phyloP scores from a whole-genome alignment of 2,113 vertebrate species.

The Notarius quadriscutis region DNA sequence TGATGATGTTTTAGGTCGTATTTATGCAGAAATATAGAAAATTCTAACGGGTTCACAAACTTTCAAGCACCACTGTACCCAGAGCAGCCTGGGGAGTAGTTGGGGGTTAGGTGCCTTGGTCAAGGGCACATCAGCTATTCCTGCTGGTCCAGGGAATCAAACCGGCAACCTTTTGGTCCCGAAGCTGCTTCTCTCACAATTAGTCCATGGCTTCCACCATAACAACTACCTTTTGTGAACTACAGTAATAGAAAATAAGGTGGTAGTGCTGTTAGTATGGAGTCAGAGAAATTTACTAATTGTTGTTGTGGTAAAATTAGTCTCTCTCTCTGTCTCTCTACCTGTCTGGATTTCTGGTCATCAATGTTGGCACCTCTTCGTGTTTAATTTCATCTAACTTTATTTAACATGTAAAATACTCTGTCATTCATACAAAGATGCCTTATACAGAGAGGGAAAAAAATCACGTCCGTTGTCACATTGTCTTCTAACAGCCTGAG shows the following conservation, averaged over 20 bases:
- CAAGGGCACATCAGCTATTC: too few relatives aligned
- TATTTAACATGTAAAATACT: not conserved
- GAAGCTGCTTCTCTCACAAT: too few relatives aligned
- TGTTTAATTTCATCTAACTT: not conserved
- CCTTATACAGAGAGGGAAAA: not conserved
- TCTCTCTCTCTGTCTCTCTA: not conserved
- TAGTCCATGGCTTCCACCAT: too few relatives aligned
- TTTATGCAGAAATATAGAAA: too few relatives aligned
- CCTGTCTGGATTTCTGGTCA: not conserved
- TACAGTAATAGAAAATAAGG: not conserved
- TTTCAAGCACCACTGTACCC: too few relatives aligned
- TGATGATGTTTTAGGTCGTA: too few relatives aligned
- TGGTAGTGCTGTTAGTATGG: not conserved
- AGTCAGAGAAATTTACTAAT: not conserved
- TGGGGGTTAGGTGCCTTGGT: too few relatives aligned
- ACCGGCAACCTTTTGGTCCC: too few relatives aligned
- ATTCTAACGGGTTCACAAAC: too few relatives aligned
- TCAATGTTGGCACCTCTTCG: not conserved
- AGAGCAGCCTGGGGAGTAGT: too few relatives aligned
- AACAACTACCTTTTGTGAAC: not conserved
- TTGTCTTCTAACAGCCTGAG: too few relatives aligned
- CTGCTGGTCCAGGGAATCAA: too few relatives aligned
- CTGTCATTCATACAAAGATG: not conserved
- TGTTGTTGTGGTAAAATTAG: not conserved
- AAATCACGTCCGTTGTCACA: not conserved